Evolutionary conservation across 2,797 vertebrate species (phyloP).

Genomic region (Poliocrania exsul): DNA sequence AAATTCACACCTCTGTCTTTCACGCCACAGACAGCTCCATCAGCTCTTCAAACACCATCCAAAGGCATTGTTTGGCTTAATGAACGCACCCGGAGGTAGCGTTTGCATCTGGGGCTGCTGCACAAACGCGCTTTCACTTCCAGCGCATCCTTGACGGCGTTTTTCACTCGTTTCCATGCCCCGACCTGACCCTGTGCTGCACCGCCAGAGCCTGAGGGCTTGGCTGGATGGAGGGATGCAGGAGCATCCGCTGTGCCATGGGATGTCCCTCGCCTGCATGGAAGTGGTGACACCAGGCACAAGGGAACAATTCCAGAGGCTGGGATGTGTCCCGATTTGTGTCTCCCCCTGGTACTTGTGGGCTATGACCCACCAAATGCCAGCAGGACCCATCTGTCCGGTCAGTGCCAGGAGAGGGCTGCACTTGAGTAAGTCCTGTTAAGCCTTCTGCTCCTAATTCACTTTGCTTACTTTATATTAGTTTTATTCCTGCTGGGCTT

Average conservation of each 20-base stretch:
- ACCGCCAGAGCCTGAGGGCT: accelerated
- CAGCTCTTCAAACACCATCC: neutral
- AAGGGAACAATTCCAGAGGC: neutral
- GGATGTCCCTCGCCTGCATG: accelerated
- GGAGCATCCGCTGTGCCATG: accelerated
- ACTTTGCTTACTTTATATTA: neutral
- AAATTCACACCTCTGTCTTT: slow-evolving; percentile 7
- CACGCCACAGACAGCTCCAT: neutral
- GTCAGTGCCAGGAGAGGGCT: accelerated
- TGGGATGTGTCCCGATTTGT: neutral
- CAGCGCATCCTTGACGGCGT: accelerated
- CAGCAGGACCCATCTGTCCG: neutral
- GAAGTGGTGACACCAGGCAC: accelerated
- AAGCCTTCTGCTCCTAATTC: neutral
- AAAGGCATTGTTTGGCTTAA: neutral
- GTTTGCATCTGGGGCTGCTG: neutral
- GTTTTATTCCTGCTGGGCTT: neutral
- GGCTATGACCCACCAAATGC: neutral
- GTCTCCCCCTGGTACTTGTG: neutral
- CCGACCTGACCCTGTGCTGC: neutral
- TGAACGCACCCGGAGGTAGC: accelerated
- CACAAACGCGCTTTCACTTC: accelerated
- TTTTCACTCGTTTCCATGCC: accelerated
- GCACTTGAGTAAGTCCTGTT: accelerated
- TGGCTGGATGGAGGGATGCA: neutral